A percentile compares a stretch with the other conserved stretches of the same genome.
Evolutionary conservation across 2,113 vertebrate species (phyloP).

Genomic region (Argyrosomus japonicus): DNA sequence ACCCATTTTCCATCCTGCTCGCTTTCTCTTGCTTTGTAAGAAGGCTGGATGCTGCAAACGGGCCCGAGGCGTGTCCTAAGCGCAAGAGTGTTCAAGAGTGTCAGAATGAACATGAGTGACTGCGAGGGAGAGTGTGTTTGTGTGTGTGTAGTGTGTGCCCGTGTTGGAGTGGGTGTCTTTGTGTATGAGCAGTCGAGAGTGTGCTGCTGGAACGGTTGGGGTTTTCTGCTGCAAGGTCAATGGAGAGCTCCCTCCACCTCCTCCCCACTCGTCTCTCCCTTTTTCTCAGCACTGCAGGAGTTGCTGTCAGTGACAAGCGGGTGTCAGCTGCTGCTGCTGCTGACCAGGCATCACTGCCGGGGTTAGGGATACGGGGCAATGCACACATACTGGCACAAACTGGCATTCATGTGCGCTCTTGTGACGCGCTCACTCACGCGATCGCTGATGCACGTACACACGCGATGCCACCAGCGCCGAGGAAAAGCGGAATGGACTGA

Average conservation of each 20-base stretch:
- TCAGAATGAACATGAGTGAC: constrained; percentile 31
- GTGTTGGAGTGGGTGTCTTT: constrained; percentile 9
- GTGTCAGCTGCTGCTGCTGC: constrained; percentile 60
- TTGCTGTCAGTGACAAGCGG: constrained; percentile 52
- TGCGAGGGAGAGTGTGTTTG: constrained; percentile 1
- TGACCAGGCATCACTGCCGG: constrained; percentile 60
- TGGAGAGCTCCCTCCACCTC: not conserved
- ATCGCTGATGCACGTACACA: constrained; percentile 9
- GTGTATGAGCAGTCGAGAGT: constrained; percentile 27
- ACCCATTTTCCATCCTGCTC: constrained; percentile 35
- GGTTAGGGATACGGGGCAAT: constrained; percentile 39
- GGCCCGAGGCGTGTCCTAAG: constrained; percentile 50
- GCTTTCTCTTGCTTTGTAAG: constrained; percentile 37
- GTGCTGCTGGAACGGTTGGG: constrained; percentile 38
- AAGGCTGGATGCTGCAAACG: constrained; percentile 1
- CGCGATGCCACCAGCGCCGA: constrained; percentile 29
- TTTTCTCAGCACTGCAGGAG: constrained; percentile 50
- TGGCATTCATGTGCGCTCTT: constrained; percentile 10
- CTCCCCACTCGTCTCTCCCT: not conserved
- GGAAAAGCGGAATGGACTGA: constrained; percentile 2
- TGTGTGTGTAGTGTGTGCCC: not conserved
- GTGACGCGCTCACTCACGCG: constrained; percentile 17
- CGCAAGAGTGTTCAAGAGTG: constrained; percentile 19
- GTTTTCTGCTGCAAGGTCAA: constrained; percentile 76
- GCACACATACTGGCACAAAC: constrained; percentile 28